Evolutionary conservation across 92 coral and sea anemone species (phyloP), one percentile per base, ranked within the genome.

Genomic region (Muricea muricata): DNA sequence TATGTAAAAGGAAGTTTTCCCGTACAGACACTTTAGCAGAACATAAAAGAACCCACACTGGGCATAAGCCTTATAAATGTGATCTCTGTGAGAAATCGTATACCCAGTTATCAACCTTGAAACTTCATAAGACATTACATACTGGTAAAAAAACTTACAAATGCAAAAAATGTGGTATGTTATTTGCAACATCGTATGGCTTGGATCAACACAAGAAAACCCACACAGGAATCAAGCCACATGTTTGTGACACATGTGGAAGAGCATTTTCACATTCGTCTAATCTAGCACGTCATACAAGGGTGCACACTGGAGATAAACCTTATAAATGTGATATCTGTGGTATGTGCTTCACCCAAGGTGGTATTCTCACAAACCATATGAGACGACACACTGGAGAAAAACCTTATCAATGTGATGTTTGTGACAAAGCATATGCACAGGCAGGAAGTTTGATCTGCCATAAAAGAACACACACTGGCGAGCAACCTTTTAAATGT

Each of bases 401-500:
- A 23, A 75, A 75, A 52, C 40, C 65, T 11, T 50, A 10, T 42
- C 14, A 47, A 37, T 75, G 80, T 75, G 80, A 75, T 47, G 42
- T 48, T 30, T 75, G 65, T 50, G 20, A 2, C 39, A 75, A 50
- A 57, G 40, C 65, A 1, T 75, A 26, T 28, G 17, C 23, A 4
- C 65, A 26, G 23, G 12, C 45, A 3, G 25, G 41, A 14, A 29
- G 40, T 11, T 75, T 75, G 21, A 5, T 50, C 14, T 35, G 50
- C n/a, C 65, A 47, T 21, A 75, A 75, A 48, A 75, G 65, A 26
- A 92, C 98, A 35, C 98, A 94, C 74, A 94, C 98, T 10, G 98
- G 97, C 26, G 98, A 92, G 86, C 90, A 92, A 52, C 98, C 98
- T 17, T 94, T 92, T 75, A 91, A 89, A 48, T 94, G 98, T 69